phyloP scores from a whole-genome alignment of 1,140 invertebrate genomes.

The Bradysia coprophila region DNA sequence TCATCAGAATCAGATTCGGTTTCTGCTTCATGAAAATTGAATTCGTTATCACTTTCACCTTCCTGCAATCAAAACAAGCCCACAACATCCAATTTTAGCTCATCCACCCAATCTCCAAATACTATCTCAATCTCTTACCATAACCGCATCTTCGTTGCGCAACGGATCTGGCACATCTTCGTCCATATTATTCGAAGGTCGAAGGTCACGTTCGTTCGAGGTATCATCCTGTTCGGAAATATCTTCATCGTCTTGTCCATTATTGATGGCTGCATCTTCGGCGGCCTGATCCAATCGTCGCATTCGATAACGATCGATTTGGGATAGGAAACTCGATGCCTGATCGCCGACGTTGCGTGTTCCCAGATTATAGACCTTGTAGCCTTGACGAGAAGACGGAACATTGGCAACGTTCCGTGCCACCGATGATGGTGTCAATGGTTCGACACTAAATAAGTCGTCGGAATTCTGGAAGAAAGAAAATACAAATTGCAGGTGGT shows the following conservation, averaged over 20 bases:
- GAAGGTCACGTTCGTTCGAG: constrained; percentile 11
- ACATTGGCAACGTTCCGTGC: no score
- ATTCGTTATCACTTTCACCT: constrained; percentile 33
- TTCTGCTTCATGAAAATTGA: constrained; percentile 45
- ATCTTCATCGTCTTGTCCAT: background rate
- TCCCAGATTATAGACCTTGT: no score
- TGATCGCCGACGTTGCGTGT: background rate
- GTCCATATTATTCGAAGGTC: constrained; percentile 9
- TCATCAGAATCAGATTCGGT: constrained; percentile 93
- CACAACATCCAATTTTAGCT: no score
- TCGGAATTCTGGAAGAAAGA: constrained; percentile 55
- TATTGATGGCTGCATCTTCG: background rate
- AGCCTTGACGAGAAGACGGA: no score
- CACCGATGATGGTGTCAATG: constrained; percentile 48
- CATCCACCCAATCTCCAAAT: no score
- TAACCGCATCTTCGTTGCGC: constrained; percentile 25
- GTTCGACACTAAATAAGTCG: constrained; percentile 87
- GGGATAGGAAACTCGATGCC: background rate
- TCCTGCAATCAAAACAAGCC: constrained; percentile 18
- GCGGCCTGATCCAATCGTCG: background rate
- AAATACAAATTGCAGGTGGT: no score
- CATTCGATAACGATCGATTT: background rate
- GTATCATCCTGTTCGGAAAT: constrained; percentile 21
- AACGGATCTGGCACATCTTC: constrained; percentile 19
- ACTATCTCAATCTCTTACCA: no score